Evolutionary conservation across 2,888 invertebrate species (phyloP), one percentile per base, ranked within the genome.

Genomic region (Eudemis profundana): DNA sequence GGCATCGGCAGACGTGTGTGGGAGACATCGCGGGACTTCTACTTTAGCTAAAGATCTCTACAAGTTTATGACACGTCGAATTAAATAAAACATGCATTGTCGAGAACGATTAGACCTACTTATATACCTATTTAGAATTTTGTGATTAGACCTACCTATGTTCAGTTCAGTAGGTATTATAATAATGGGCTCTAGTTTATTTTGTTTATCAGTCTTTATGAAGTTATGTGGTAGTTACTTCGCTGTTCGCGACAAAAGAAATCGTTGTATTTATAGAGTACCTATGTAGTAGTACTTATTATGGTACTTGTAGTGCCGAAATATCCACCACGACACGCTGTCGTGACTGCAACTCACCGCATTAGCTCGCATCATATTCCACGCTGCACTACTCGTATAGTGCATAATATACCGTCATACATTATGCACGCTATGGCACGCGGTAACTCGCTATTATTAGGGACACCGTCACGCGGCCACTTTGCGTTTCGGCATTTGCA

Each of bases 371-470:
- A 56, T 56, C 49, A 44, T 57, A 54, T 54, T 53, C 47, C 8
- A 14, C 4, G 14, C 49, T 51, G 36, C 64, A 59, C 57, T 51
- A n/a, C n/a, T n/a, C n/a, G n/a, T n/a, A n/a, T n/a, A n/a, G n/a
- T n/a, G n/a, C n/a, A n/a, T n/a, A n/a, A n/a, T n/a, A 51, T 54
- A 62, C 54, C 57, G 40, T 44, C 33, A 27, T 50, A 38, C 59
- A 38, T 46, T 51, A 59, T 64, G 50, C 47, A 47, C 40, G 33
- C 17, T 44, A 57, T 19, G 33, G 33, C 53, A 51, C 42, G 61
- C 42, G 57, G 56, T 33, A 50, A 44, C 50, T 57, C 19, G 57
- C 44, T 64, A 64, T 64, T 64, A 64, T 50, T 64, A 57, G 64
- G 49, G 50, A 33, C n/a, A 23, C 12, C 64, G 64, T 44, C 64